Evolutionary conservation across 2,113 vertebrate genomes (phyloP).

Genomic region (Ctenodactylus gundi): DNA sequence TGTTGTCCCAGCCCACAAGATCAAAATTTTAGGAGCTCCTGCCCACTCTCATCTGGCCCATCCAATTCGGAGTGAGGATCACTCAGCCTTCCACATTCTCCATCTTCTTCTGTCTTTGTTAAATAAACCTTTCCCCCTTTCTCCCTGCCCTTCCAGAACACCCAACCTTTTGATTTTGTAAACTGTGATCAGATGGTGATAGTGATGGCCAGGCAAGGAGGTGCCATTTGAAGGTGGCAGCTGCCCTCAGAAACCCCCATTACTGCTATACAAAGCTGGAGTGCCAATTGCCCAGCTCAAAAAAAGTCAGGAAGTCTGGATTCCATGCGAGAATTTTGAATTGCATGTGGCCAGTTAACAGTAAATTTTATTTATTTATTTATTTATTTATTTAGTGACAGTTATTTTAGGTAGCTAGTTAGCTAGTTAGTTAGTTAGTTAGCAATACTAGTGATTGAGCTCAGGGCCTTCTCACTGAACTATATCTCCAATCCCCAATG

Average conservation of each 20-base stretch:
- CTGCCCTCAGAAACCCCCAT: too few relatives aligned
- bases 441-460: too few relatives aligned
- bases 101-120: background rate
- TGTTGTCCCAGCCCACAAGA: fast-evolving
- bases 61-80: fast-evolving
- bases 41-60: fast-evolving
- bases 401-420: too few relatives aligned
- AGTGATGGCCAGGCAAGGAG: background rate
- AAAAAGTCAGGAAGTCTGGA: background rate
- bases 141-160: background rate
- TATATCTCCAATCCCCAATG: too few relatives aligned
- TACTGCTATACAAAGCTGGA: fast-evolving
- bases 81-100: fast-evolving
- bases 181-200: fast-evolving
- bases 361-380: too few relatives aligned
- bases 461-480: too few relatives aligned
- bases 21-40: too few relatives aligned
- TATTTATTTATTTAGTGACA: too few relatives aligned
- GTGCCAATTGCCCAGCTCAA: background rate
- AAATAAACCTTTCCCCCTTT: background rate
- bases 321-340: background rate
- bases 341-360: fast-evolving
- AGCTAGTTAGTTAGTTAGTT: too few relatives aligned
- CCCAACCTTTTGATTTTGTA: background rate
- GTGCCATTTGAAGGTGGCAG: background rate